Percentiles rank a stretch among this genome's conserved stretches.
Conservation (phyloP, 2,888 invertebrate species). For the Cotesia congregata region DNA sequence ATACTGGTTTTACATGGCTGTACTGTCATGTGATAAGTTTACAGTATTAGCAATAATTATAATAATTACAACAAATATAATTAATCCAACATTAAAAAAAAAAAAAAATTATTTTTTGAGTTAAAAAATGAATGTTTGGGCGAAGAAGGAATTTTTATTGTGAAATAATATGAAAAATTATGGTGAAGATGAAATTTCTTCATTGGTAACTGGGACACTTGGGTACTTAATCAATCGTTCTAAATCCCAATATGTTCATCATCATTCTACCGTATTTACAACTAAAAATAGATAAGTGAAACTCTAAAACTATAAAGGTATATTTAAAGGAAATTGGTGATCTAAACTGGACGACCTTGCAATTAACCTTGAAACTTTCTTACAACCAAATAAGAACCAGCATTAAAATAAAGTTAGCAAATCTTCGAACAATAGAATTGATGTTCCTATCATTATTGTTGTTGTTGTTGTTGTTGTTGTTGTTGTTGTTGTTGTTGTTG, state of each 20-base stretch:
- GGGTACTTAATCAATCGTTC: background rate
- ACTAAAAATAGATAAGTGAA: constrained; percentile 1
- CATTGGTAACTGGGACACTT: background rate
- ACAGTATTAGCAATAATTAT: background rate
- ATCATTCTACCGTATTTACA: background rate
- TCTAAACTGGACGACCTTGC: background rate
- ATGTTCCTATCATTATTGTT: background rate
- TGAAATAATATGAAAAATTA: background rate
- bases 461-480: no score
- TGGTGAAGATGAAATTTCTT: background rate
- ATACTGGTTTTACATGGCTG: constrained; percentile 20
- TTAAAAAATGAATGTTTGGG: background rate
- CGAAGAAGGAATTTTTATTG: background rate
- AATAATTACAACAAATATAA: background rate
- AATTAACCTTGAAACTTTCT: constrained; percentile 1
- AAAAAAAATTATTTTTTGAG: no score
- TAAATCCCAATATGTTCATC: background rate
- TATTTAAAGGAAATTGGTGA: background rate
- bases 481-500: no score
- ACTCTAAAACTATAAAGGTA: background rate
- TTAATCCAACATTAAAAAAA: background rate
- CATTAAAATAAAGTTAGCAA: background rate
- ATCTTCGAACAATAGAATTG: background rate
- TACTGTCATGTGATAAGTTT: background rate
- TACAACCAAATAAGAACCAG: background rate